A percentile compares a stretch with the other conserved stretches of the same genome.
Evolutionary conservation across 2,797 vertebrate genomes (phyloP).

Genomic region (Clarias pachynema): DNA sequence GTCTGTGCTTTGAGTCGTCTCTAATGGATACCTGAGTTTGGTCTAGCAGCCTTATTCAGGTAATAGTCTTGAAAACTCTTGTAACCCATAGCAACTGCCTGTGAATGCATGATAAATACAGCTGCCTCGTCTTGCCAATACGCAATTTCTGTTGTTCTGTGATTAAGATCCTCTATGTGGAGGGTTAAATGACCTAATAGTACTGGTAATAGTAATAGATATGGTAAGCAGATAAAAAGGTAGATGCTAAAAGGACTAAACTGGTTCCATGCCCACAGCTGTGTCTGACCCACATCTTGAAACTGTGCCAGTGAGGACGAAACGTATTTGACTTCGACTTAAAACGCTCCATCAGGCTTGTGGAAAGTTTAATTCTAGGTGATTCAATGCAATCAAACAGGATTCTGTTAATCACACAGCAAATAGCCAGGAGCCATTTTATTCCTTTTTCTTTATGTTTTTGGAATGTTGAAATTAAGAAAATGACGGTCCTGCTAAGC

Average conservation of each 20-base stretch:
- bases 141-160: background rate
- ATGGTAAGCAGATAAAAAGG: slow-evolving; percentile 8
- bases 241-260: slow-evolving; percentile 38
- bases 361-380: slow-evolving; percentile 17
- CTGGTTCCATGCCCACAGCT: slow-evolving; percentile 45
- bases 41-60: slow-evolving; percentile 27
- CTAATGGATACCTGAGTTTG: slow-evolving; percentile 9
- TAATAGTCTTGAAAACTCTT: slow-evolving; percentile 31
- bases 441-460: background rate
- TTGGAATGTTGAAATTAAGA: background rate
- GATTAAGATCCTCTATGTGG: background rate
- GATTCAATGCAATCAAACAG: slow-evolving; percentile 22
- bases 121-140: background rate
- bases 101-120: background rate
- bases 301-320: slow-evolving; percentile 37
- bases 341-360: slow-evolving; percentile 25
- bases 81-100: slow-evolving; percentile 43
- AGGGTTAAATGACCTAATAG: slow-evolving; percentile 19
- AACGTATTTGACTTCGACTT: slow-evolving; percentile 44
- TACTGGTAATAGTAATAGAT: background rate
- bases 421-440: slow-evolving; percentile 6
- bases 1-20: slow-evolving; percentile 7
- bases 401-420: slow-evolving; percentile 5
- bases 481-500: background rate
- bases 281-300: slow-evolving; percentile 56